Evolutionary conservation across 35 echinoderm and acorn worm species (phyloP).

Genomic region (Apostichopus japonicus): DNA sequence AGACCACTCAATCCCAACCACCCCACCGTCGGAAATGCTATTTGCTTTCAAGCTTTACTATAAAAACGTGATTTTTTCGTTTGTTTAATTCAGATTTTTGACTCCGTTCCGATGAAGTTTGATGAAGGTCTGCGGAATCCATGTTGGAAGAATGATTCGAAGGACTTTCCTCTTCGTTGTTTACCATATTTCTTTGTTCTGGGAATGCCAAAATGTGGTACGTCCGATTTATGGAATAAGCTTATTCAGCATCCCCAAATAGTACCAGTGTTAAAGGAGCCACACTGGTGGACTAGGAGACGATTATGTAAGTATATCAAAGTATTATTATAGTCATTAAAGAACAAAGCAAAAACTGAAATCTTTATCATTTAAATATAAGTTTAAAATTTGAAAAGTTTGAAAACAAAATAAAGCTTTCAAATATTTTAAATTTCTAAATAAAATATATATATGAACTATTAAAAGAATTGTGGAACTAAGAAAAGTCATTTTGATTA

Average conservation of each 20-base stretch:
- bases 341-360: too few relatives aligned
- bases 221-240: slow-evolving; percentile 73
- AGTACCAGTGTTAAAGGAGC: slow-evolving; percentile 52
- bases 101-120: background rate
- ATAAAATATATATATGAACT: too few relatives aligned
- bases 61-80: too few relatives aligned
- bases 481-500: too few relatives aligned
- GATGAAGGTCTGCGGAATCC: slow-evolving; percentile 37
- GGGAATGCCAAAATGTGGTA: slow-evolving; percentile 85
- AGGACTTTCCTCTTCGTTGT: slow-evolving; percentile 18
- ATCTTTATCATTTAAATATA: too few relatives aligned
- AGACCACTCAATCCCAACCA: background rate
- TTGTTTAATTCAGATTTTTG: background rate
- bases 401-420: too few relatives aligned
- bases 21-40: too few relatives aligned
- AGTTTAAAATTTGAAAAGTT: too few relatives aligned
- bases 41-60: too few relatives aligned
- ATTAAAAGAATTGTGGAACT: too few relatives aligned
- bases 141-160: slow-evolving; percentile 9
- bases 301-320: slow-evolving; percentile 7
- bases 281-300: slow-evolving; percentile 75
- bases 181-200: slow-evolving; percentile 81
- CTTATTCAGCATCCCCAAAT: slow-evolving; percentile 65
- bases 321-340: too few relatives aligned
- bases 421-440: too few relatives aligned